A percentile compares a stretch with the other conserved stretches of the same genome.
These are phyloP conservation scores for Oxyteleia sp. DNA, from an alignment of 2,888 invertebrate genomes.

Conservation along the genomic window DNA sequence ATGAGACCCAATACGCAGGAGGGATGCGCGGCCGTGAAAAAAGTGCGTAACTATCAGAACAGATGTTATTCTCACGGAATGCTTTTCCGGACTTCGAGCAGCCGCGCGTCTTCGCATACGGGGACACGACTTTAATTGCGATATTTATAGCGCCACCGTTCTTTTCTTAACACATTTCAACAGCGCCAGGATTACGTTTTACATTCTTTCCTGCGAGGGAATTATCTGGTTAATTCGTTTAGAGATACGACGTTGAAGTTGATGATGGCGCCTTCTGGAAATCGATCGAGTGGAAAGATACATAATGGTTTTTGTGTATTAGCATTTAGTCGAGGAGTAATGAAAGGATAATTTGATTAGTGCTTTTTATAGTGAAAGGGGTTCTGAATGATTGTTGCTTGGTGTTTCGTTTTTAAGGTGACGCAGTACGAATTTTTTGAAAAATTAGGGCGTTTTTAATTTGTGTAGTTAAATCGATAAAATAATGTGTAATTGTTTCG, in stretches of 20 bases:
- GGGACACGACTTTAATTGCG: slow-evolving; percentile 38
- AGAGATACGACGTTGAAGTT: slow-evolving; percentile 5
- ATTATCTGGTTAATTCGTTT: slow-evolving; percentile 21
- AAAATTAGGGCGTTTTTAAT: too few species aligned
- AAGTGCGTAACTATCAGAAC: slow-evolving; percentile 55
- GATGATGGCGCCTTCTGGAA: background rate
- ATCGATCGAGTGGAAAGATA: slow-evolving; percentile 5
- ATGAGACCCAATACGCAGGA: slow-evolving; percentile 52
- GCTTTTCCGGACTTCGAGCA: slow-evolving; percentile 72
- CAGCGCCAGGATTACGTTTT: slow-evolving; percentile 31
- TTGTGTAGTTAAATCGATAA: too few species aligned
- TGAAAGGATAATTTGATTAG: background rate
- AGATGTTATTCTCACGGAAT: slow-evolving; percentile 74
- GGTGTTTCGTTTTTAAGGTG: background rate
- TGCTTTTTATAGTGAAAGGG: background rate
- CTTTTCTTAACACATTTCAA: slow-evolving; percentile 40
- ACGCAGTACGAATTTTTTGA: too few species aligned
- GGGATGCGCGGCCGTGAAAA: slow-evolving; percentile 51
- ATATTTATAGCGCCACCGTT: slow-evolving; percentile 46
- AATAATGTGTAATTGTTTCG: too few species aligned
- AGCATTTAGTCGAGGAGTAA: background rate
- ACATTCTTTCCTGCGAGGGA: slow-evolving; percentile 32
- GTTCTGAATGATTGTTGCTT: background rate
- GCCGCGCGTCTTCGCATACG: slow-evolving; percentile 30
- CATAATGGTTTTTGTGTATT: background rate